Evolutionary conservation across 1,140 invertebrate genomes (phyloP).

Genomic region (Eumaeus atala): DNA sequence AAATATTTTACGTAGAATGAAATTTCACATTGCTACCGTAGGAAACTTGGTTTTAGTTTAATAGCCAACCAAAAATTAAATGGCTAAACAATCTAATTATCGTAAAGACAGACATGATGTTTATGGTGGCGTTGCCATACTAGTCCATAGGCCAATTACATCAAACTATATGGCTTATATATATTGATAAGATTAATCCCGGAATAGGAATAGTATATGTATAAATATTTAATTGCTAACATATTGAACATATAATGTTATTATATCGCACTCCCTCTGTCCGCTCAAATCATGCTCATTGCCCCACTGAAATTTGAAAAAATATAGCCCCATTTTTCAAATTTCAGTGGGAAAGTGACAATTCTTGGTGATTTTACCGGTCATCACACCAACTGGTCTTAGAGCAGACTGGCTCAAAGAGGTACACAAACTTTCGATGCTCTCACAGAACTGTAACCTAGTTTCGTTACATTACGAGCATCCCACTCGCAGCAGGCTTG

Average conservation of each 20-base stretch:
- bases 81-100: conserved; percentile 17
- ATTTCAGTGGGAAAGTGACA: conserved; percentile 11
- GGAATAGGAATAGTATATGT: conserved; percentile 9
- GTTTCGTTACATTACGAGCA: no score
- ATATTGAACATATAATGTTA: conserved; percentile 13
- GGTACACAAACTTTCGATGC: no score
- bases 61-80: conserved; percentile 6
- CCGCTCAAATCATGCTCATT: conserved; percentile 14
- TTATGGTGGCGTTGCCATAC: conserved; percentile 18
- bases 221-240: conserved; percentile 2
- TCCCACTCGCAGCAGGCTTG: no score
- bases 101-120: conserved; percentile 15
- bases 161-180: neutral
- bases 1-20: conserved; percentile 15
- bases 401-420: no score
- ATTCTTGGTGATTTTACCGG: conserved; percentile 24
- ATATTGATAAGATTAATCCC: neutral
- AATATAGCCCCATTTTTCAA: no score
- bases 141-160: conserved; percentile 22
- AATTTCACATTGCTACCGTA: conserved; percentile 18
- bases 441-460: no score
- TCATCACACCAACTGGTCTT: conserved; percentile 23
- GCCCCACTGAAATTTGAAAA: conserved; percentile 19
- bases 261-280: conserved; percentile 17
- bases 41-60: conserved; percentile 18